Percentiles rank a stretch among this genome's conserved stretches.
phyloP scores from a whole-genome alignment of 2,113 vertebrate species.

The Hypomesus transpacificus region DNA sequence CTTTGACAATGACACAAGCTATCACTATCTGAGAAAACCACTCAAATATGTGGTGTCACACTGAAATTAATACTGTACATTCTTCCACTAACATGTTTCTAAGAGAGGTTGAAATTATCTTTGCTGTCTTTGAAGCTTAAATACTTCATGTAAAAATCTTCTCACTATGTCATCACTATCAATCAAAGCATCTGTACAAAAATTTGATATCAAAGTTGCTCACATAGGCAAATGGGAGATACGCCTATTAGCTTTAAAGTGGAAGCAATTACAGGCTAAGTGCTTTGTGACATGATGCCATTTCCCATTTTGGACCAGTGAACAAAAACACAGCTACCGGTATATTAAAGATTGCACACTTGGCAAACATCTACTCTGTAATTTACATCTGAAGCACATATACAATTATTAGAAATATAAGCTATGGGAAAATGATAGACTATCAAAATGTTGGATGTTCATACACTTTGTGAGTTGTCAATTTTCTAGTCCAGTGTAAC shows the following conservation, averaged over 20 bases:
- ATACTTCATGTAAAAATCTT: not conserved
- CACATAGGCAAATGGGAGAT: not conserved
- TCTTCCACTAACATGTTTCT: not conserved
- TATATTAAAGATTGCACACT: too few species aligned
- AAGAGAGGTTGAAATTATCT: not conserved
- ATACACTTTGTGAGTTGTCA: too few species aligned
- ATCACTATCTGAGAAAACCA: not conserved
- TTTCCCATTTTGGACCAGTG: slow-evolving; percentile 1
- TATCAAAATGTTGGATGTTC: too few species aligned
- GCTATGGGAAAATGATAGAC: too few species aligned
- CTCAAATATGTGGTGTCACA: too few species aligned
- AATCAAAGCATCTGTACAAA: not conserved
- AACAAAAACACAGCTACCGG: not conserved
- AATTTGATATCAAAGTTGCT: slow-evolving; percentile 1
- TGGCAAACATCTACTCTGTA: too few species aligned
- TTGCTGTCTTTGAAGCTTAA: not conserved
- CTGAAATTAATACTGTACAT: not conserved
- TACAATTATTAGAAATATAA: too few species aligned
- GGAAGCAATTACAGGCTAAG: not conserved
- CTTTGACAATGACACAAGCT: slow-evolving; percentile 30
- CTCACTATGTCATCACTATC: not conserved
- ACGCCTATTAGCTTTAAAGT: not conserved
- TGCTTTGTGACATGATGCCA: not conserved
- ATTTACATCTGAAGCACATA: too few species aligned
- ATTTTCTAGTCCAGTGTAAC: too few species aligned